phyloP scores from a whole-genome alignment of 2,113 vertebrate genomes.

The Dipodomys merriami region DNA sequence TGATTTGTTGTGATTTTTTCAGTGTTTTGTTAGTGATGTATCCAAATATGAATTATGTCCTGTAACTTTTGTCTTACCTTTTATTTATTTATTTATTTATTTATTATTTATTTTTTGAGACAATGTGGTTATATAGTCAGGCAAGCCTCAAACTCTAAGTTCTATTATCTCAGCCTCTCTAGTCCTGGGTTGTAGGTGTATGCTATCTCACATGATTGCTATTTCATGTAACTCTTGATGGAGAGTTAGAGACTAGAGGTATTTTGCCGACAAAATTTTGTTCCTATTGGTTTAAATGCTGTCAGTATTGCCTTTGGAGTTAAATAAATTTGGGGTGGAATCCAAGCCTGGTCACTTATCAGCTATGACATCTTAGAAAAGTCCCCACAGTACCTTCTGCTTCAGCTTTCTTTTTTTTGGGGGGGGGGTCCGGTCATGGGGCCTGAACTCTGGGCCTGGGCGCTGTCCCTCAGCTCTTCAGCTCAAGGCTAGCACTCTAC shows the following conservation, averaged over 20 bases:
- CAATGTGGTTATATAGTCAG: not conserved
- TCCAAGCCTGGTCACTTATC: not conserved
- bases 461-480: too few relatives aligned
- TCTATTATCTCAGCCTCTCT: not conserved
- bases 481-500: too few relatives aligned
- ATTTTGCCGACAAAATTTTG: not conserved
- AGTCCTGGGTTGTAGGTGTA: not conserved
- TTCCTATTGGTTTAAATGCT: not conserved
- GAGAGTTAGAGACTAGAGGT: not conserved
- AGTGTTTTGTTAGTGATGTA: not conserved
- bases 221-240: not conserved
- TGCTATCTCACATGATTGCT: not conserved
- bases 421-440: too few relatives aligned
- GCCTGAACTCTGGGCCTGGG: too few relatives aligned
- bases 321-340: not conserved
- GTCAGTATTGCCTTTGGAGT: not conserved
- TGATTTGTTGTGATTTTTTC: not conserved
- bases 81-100: too few relatives aligned
- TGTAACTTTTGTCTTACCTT: not conserved
- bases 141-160: not conserved
- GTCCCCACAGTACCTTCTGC: not conserved
- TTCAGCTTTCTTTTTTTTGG: conserved; percentile 43
- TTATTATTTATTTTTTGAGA: not conserved
- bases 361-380: not conserved
- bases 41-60: not conserved